phyloP scores from a whole-genome alignment of 1,140 invertebrate species.

The Drosophila insularis region DNA sequence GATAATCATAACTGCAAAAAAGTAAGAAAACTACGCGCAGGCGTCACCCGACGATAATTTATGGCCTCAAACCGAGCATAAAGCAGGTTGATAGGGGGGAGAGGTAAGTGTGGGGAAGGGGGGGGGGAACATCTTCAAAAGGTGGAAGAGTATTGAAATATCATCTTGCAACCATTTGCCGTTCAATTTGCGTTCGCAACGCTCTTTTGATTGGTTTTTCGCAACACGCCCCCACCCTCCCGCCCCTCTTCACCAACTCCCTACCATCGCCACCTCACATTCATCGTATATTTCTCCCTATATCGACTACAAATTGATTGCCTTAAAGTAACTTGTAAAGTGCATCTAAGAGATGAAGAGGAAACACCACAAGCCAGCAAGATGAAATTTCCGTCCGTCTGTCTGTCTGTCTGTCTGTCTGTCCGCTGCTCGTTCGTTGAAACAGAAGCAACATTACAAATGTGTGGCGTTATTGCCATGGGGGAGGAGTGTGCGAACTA shows the following conservation, averaged over 20 bases:
- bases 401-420: too few species aligned
- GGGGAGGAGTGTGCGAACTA: constrained; percentile 63
- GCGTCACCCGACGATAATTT: constrained; percentile 75
- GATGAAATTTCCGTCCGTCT: constrained; percentile 50
- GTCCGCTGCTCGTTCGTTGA: constrained; percentile 18
- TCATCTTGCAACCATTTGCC: constrained; percentile 77
- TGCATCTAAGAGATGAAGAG: constrained; percentile 58
- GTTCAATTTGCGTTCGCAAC: constrained; percentile 80
- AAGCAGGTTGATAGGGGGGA: not conserved
- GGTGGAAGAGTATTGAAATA: constrained; percentile 67
- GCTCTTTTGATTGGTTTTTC: constrained; percentile 81
- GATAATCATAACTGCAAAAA: constrained; percentile 81
- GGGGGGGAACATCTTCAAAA: constrained; percentile 6
- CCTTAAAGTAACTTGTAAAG: constrained; percentile 81
- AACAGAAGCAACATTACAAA: constrained; percentile 81
- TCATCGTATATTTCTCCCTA: not conserved
- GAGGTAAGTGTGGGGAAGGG: constrained; percentile 15
- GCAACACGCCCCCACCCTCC: constrained; percentile 14
- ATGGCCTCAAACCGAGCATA: constrained; percentile 43
- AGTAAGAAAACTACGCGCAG: constrained; percentile 78
- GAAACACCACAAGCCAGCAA: not conserved
- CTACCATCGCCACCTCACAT: too few species aligned
- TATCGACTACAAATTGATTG: constrained; percentile 72
- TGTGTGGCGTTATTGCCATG: constrained; percentile 80
- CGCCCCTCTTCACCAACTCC: too few species aligned